These are phyloP conservation scores for Epizoanthus rinbou DNA, from an alignment of 92 coral and sea anemone genomes.

Conservation along the genomic window DNA sequence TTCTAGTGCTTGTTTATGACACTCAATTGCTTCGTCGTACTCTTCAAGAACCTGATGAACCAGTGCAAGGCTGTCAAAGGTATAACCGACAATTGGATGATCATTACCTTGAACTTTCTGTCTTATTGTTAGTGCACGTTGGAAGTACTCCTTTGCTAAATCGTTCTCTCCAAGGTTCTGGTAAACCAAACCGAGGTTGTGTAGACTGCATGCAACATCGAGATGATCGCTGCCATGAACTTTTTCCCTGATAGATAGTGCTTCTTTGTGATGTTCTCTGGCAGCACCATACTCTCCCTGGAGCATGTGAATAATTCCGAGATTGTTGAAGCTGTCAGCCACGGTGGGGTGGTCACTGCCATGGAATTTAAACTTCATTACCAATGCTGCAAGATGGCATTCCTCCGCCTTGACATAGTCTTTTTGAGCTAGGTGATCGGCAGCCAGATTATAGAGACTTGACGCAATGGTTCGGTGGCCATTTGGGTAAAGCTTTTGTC, in stretches of 20 bases:
- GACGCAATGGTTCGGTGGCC: slow-evolving; percentile 25
- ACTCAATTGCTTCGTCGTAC: slow-evolving; percentile 23
- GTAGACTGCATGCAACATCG: slow-evolving; percentile 36
- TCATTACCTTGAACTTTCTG: slow-evolving; percentile 24
- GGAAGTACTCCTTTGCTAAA: slow-evolving; percentile 1
- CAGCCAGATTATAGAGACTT: slow-evolving; percentile 31
- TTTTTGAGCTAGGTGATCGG: slow-evolving; percentile 13
- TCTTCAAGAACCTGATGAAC: slow-evolving; percentile 23
- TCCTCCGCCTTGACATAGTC: slow-evolving; percentile 34
- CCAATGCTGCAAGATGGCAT: slow-evolving; percentile 25
- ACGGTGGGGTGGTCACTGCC: slow-evolving; percentile 29
- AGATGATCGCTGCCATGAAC: slow-evolving; percentile 1
- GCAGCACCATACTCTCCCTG: slow-evolving; percentile 26
- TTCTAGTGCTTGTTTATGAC: slow-evolving; percentile 28
- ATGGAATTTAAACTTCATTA: slow-evolving; percentile 21
- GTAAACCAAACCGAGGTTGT: slow-evolving; percentile 37
- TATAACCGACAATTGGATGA: slow-evolving; percentile 13
- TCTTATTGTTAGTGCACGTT: slow-evolving; percentile 15
- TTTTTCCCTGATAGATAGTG: slow-evolving; percentile 29
- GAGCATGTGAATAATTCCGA: slow-evolving; percentile 40
- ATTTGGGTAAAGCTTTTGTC: slow-evolving; percentile 14
- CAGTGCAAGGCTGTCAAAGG: slow-evolving; percentile 33
- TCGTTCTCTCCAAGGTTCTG: slow-evolving; percentile 23
- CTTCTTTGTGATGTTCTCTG: slow-evolving; percentile 25
- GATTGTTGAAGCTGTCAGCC: slow-evolving; percentile 43